These are phyloP conservation scores for Agonopterix arenella DNA, from an alignment of 2,888 invertebrate genomes.

Conservation along the genomic window DNA sequence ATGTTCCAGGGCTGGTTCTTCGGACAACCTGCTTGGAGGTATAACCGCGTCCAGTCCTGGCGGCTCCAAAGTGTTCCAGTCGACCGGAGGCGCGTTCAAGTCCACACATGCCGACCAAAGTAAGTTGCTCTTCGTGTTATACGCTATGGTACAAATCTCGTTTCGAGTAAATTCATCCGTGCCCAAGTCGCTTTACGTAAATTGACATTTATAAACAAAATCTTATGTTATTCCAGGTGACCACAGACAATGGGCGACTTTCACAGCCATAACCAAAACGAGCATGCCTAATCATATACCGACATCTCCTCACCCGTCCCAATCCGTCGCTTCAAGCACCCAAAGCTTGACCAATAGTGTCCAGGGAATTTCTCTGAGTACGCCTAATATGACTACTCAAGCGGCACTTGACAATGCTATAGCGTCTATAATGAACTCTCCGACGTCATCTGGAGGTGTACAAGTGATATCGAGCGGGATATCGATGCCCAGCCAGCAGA, in stretches of 20 bases:
- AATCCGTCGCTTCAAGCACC: conserved; percentile 34
- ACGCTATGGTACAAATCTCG: no score
- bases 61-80: conserved; percentile 92
- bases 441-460: conserved; percentile 40
- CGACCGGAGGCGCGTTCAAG: conserved; percentile 95
- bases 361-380: conserved; percentile 57
- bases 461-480: conserved; percentile 63
- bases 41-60: conserved; percentile 82
- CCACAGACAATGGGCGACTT: conserved; percentile 62
- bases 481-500: conserved; percentile 31
- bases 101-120: conserved; percentile 82
- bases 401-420: conserved; percentile 61
- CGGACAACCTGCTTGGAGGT: conserved; percentile 63
- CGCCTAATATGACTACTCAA: conserved; percentile 49
- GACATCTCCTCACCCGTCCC: conserved; percentile 40
- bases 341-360: conserved; percentile 60
- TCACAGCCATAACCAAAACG: conserved; percentile 45
- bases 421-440: conserved; percentile 63
- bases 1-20: conserved; percentile 59
- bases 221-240: conserved; percentile 35
- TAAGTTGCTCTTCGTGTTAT: conserved; percentile 16
- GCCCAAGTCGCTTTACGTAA: no score
- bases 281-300: conserved; percentile 34
- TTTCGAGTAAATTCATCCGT: no score
- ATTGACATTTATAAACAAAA: no score